Evolutionary conservation across 1,140 invertebrate genomes (phyloP).

Genomic region (Trachelipus rathkii): DNA sequence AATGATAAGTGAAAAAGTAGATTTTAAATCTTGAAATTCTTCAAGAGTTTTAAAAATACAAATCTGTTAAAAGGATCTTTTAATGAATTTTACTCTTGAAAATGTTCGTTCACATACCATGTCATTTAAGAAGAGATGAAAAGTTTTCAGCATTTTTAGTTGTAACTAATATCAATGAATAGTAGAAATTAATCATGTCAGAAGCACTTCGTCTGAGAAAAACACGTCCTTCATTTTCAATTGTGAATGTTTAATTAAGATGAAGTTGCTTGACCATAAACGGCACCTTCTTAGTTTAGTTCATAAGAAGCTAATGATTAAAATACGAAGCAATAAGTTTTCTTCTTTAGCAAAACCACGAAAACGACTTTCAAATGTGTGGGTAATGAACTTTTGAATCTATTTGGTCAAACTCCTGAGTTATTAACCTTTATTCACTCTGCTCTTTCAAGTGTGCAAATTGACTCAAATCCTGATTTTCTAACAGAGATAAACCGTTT

Average conservation of each 20-base stretch:
- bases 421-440: no score
- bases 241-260: constrained; percentile 7
- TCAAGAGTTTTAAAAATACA: no score
- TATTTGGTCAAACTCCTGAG: no score
- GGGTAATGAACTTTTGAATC: no score
- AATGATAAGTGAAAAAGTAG: not conserved
- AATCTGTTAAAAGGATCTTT: no score
- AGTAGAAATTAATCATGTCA: constrained; percentile 22
- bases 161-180: constrained; percentile 9
- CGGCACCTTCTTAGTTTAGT: constrained; percentile 20
- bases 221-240: not conserved
- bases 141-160: constrained; percentile 16
- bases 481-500: no score
- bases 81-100: constrained; percentile 21
- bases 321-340: constrained; percentile 17
- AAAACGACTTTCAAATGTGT: no score
- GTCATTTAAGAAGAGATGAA: constrained; percentile 6
- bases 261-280: no score
- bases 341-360: no score
- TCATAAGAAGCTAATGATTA: constrained; percentile 30
- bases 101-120: constrained; percentile 29
- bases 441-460: no score
- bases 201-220: constrained; percentile 6
- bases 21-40: constrained; percentile 28
- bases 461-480: no score